Percentiles rank a stretch among this genome's conserved stretches.
Evolutionary conservation across 2,113 vertebrate genomes (phyloP).

Genomic region (Vicugna pacos): DNA sequence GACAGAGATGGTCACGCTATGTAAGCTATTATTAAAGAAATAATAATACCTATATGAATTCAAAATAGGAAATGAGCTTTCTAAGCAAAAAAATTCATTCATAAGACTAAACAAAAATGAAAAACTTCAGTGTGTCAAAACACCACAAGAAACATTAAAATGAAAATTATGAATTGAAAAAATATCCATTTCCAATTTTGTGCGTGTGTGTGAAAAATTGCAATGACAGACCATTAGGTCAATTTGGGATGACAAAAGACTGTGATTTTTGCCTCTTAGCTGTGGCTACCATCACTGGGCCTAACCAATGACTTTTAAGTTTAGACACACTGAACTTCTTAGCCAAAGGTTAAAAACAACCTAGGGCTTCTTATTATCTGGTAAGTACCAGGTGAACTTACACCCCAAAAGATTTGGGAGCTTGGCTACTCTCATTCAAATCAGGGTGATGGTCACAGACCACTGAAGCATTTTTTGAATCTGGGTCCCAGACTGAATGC

Average conservation of each 20-base stretch:
- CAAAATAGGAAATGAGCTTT: not conserved
- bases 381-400: not conserved
- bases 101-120: not conserved
- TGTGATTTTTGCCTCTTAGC: not conserved
- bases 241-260: not conserved
- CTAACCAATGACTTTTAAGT: not conserved
- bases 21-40: constrained; percentile 49
- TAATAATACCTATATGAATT: not conserved
- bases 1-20: not conserved
- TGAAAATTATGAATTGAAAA: constrained; percentile 10
- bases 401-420: not conserved
- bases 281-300: not conserved
- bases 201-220: not conserved
- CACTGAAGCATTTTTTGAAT: not conserved
- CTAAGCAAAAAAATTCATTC: constrained; percentile 35
- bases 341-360: not conserved
- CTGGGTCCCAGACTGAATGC: not conserved
- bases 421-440: not conserved
- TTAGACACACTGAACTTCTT: constrained; percentile 14
- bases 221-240: not conserved
- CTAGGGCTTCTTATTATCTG: not conserved
- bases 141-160: not conserved
- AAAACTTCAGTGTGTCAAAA: constrained; percentile 20
- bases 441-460: not conserved
- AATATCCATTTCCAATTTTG: not conserved